These are phyloP conservation scores for Trypoxylus dichotomus DNA, from an alignment of 1,140 invertebrate species.

Conservation along the genomic window DNA sequence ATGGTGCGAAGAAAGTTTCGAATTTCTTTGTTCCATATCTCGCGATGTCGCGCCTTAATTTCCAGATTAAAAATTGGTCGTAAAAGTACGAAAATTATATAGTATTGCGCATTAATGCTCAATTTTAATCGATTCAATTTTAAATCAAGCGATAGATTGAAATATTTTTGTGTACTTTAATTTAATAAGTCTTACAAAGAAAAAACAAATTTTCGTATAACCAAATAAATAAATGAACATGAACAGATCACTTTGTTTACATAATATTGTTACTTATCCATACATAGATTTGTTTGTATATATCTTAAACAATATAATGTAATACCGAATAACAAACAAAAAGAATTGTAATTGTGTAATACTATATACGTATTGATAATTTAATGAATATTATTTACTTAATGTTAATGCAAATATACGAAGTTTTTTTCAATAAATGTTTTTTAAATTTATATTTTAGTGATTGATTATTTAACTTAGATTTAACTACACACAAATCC, in stretches of 20 bases:
- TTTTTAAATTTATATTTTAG: conserved; percentile 29
- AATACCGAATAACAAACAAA: neutral
- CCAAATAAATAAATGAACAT: neutral
- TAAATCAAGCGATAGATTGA: too few relatives aligned
- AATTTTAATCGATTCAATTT: neutral
- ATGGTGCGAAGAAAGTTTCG: neutral
- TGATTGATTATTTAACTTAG: conserved; percentile 28
- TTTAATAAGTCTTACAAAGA: too few relatives aligned
- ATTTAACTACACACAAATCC: neutral
- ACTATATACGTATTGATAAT: conserved; percentile 19
- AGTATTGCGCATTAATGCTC: conserved; percentile 20
- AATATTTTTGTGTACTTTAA: too few relatives aligned
- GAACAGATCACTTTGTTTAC: too few relatives aligned
- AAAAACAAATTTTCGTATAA: neutral
- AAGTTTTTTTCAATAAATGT: conserved; percentile 26
- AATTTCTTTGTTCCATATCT: conserved; percentile 29
- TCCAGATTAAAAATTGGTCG: neutral
- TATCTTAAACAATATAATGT: neutral
- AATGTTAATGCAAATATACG: neutral
- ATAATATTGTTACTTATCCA: too few relatives aligned
- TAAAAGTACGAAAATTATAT: neutral
- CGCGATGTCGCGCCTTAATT: too few relatives aligned
- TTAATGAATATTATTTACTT: neutral
- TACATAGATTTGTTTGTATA: neutral
- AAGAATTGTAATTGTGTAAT: conserved; percentile 6